These are phyloP conservation scores for Mus spretus DNA, from an alignment of 2,797 vertebrate species.

Conservation along the genomic window DNA sequence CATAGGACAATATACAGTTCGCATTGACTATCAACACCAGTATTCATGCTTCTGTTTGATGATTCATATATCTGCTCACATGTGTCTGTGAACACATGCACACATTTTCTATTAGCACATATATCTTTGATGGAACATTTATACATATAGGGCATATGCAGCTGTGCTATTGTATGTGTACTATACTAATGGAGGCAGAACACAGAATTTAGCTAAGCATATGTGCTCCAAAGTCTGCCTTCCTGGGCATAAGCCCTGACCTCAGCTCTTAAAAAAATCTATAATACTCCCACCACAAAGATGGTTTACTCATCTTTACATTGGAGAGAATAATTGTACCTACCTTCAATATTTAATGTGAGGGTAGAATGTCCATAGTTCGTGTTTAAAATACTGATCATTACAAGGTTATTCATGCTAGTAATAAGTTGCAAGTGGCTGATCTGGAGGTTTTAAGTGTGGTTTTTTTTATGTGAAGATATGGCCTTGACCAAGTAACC, in stretches of 20 bases:
- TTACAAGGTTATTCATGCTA: slow-evolving; percentile 2
- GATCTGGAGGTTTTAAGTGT: neutral
- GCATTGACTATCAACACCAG: no score
- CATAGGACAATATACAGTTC: neutral
- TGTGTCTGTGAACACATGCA: neutral
- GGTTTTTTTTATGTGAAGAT: neutral
- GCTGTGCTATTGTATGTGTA: neutral
- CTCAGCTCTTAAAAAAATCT: slow-evolving; percentile 32
- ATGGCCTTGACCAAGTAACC: neutral
- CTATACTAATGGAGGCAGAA: neutral
- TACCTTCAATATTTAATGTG: neutral
- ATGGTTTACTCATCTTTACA: slow-evolving; percentile 31
- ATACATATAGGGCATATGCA: neutral
- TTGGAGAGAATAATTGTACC: neutral
- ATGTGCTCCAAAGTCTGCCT: neutral
- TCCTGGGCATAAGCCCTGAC: neutral
- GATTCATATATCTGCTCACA: neutral
- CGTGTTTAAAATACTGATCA: neutral
- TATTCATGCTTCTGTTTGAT: neutral
- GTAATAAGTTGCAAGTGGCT: neutral
- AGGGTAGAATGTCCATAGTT: neutral
- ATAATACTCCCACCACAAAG: neutral
- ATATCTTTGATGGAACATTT: neutral
- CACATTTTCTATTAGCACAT: neutral
- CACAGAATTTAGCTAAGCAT: neutral